Evolutionary conservation across 2,888 invertebrate species (phyloP).

Genomic region (Oligia fasciuncula): DNA sequence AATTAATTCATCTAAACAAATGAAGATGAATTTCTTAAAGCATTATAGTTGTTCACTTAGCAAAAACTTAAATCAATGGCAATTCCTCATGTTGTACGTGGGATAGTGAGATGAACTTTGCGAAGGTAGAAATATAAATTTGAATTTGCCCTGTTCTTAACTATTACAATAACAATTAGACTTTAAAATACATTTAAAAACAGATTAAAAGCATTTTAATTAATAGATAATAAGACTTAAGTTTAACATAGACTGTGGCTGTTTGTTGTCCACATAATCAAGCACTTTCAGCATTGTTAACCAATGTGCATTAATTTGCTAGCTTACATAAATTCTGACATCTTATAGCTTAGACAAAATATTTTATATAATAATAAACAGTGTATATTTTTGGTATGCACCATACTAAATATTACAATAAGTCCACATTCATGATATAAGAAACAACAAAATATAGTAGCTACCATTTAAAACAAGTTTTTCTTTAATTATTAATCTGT

Average conservation of each 20-base stretch:
- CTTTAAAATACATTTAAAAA: constrained; percentile 32
- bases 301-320: constrained; percentile 26
- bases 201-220: constrained; percentile 30
- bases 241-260: constrained; percentile 12
- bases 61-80: constrained; percentile 39
- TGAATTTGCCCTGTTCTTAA: constrained; percentile 34
- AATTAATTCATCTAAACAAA: constrained; percentile 21
- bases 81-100: constrained; percentile 38
- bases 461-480: constrained; percentile 44
- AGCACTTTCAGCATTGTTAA: constrained; percentile 18
- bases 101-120: constrained; percentile 8
- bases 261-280: constrained; percentile 2
- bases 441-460: constrained; percentile 41
- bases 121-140: neutral
- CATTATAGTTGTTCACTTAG: constrained; percentile 57
- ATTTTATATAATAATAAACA: constrained; percentile 25
- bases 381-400: constrained; percentile 51
- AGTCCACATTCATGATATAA: constrained; percentile 25
- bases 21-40: constrained; percentile 49
- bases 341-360: constrained; percentile 43
- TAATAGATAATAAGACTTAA: constrained; percentile 21
- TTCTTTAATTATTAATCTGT: constrained; percentile 18
- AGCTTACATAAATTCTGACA: constrained; percentile 40
- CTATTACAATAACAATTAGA: constrained; percentile 32
- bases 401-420: constrained; percentile 40